Percentiles rank a stretch among this genome's conserved stretches.
These are phyloP conservation scores for Amiota mariae DNA, from an alignment of 2,888 invertebrate genomes.

Conservation along the genomic window DNA sequence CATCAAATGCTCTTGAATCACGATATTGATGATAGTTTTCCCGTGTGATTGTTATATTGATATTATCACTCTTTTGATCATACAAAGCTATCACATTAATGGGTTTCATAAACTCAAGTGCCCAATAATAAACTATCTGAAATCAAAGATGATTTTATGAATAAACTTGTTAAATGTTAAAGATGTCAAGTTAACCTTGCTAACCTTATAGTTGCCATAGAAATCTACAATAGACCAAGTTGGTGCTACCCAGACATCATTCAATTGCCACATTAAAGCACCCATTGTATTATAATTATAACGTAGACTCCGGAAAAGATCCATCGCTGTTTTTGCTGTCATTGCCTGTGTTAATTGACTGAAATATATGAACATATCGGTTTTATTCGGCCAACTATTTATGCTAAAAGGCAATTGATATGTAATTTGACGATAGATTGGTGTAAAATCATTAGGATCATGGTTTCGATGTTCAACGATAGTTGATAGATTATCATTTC, in stretches of 20 bases:
- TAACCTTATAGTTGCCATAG: slow-evolving; percentile 70
- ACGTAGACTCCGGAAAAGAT: slow-evolving; percentile 81
- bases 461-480: slow-evolving; percentile 89
- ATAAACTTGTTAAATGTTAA: background rate
- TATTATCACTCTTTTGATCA: slow-evolving; percentile 72
- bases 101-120: slow-evolving; percentile 87
- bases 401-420: slow-evolving; percentile 78
- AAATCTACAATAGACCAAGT: slow-evolving; percentile 92
- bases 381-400: slow-evolving; percentile 75
- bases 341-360: slow-evolving; percentile 94
- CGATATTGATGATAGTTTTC: slow-evolving; percentile 75
- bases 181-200: slow-evolving; percentile 44
- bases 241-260: slow-evolving; percentile 98
- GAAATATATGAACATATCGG: slow-evolving; percentile 83
- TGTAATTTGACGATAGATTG: slow-evolving; percentile 77
- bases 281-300: slow-evolving; percentile 84
- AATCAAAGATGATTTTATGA: slow-evolving; percentile 2
- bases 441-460: slow-evolving; percentile 81
- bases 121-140: slow-evolving; percentile 85
- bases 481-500: slow-evolving; percentile 76
- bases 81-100: slow-evolving; percentile 79
- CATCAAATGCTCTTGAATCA: slow-evolving; percentile 74
- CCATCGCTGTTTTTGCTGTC: slow-evolving; percentile 87
- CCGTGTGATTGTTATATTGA: slow-evolving; percentile 79
- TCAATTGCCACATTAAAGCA: slow-evolving; percentile 98